Percentiles rank a stretch among this genome's conserved stretches.
Evolutionary conservation across 2,113 vertebrate species (phyloP).

Genomic region (Ctenodactylus gundi): DNA sequence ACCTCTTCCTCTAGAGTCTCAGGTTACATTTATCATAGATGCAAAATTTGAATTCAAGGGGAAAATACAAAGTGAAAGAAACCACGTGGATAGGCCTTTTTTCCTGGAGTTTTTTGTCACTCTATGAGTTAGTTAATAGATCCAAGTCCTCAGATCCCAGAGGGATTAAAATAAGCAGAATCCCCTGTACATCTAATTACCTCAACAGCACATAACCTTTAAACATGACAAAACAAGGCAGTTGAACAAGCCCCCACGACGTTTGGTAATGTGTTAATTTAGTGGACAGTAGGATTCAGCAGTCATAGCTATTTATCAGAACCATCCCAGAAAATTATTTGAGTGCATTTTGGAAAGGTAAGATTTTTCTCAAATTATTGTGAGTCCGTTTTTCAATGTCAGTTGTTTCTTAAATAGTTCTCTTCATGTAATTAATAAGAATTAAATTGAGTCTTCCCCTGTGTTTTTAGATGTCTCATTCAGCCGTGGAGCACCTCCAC

Average conservation of each 20-base stretch:
- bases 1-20: neutral
- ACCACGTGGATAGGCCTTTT: neutral
- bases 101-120: neutral
- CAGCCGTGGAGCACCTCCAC: neutral
- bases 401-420: neutral
- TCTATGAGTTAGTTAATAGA: conserved; percentile 5
- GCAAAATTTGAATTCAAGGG: conserved; percentile 25
- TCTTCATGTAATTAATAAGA: neutral
- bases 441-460: neutral
- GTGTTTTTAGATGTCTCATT: neutral
- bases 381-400: neutral
- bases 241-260: neutral
- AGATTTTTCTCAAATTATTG: neutral
- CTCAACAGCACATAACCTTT: conserved; percentile 42
- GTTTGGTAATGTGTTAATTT: neutral
- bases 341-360: neutral
- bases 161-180: neutral
- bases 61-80: conserved; percentile 27
- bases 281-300: neutral
- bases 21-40: neutral
- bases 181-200: conserved; percentile 19
- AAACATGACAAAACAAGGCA: neutral
- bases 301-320: neutral
- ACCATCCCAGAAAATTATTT: neutral
- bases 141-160: neutral